Percentiles rank a stretch among this genome's conserved stretches.
These are phyloP conservation scores for Deilephila elpenor DNA, from an alignment of 2,888 invertebrate species.

Conservation along the genomic window DNA sequence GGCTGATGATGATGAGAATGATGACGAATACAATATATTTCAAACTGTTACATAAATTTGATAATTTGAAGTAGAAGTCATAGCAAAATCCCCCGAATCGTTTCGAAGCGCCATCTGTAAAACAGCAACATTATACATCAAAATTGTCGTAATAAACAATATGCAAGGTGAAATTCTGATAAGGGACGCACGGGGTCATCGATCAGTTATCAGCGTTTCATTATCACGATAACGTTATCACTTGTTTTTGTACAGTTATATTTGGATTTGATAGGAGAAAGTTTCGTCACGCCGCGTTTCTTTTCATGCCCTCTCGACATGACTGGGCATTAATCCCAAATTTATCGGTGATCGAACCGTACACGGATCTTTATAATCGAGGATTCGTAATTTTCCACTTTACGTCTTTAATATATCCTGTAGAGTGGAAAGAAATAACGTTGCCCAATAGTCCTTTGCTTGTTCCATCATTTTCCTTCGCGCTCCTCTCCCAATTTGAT, in stretches of 20 bases:
- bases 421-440: no score
- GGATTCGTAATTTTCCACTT: no score
- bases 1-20: no score
- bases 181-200: constrained; percentile 51
- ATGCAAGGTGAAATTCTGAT: constrained; percentile 60
- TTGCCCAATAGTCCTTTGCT: no score
- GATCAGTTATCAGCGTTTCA: constrained; percentile 58
- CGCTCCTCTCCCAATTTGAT: no score
- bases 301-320: constrained; percentile 5
- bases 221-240: constrained; percentile 57
- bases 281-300: constrained; percentile 5
- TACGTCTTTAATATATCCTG: no score
- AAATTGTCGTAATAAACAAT: constrained; percentile 43
- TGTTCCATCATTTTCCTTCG: no score
- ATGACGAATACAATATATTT: no score
- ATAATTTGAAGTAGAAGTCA: no score
- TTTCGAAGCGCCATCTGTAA: constrained; percentile 11
- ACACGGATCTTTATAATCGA: neutral
- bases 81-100: neutral
- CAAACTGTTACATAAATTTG: no score
- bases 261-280: constrained; percentile 25
- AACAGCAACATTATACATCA: neutral
- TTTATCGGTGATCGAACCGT: neutral
- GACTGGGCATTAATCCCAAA: neutral
- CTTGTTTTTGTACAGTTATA: constrained; percentile 27